Base-by-base conservation (phyloP, 2,888 invertebrate genomes). In the Cactoblastis cactorum region DNA sequence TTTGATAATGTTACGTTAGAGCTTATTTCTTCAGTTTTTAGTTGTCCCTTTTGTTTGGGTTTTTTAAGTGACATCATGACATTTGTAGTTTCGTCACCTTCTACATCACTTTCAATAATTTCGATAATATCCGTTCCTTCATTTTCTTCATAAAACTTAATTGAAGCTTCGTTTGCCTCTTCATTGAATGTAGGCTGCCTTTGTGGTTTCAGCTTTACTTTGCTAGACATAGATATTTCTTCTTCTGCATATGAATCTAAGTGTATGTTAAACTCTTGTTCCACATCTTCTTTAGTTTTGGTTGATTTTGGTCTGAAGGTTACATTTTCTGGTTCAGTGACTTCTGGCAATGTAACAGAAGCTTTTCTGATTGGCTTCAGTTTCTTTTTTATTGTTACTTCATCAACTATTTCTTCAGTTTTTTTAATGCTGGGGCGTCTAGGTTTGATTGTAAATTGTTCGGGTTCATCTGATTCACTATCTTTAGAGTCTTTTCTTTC, bases 241-340 rank as follows among this genome's bases (percentile, higher is more conserved):
- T 96, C 96, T 83, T 96, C 96, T 34, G 95, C 95, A 73, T 96
- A 96, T 0, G 95, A 94, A 79, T 96, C 95, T 54, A 96, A 82
- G 9, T 95, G 94, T 59, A 96, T 96, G 78, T 94, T 96, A 74
- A 96, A 96, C 82, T 96, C 96, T 84, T 96, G 96, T 71, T 96
- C 96, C 11, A 96, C 95, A 65, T 96, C 95, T 88, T 96, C 96
- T 77, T 95, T 95, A 0, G 94, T 95, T 85, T 94, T 95, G 0
- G 93, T 94, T 3, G 89, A 80, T 78, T 93, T 93, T 9, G 95
- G 95, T 63, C 94, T 92, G 80, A 96, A 96, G 34, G 94, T 95
- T 0, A 96, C 95, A 62, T 92, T 94, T 86, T 95, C 94, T 8
- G 93, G 92, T 68, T 94, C 95, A 0, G 93, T 93, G 45, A 93